Evolutionary conservation across 2,797 vertebrate genomes (phyloP).

Genomic region (Gouania willdenowi): DNA sequence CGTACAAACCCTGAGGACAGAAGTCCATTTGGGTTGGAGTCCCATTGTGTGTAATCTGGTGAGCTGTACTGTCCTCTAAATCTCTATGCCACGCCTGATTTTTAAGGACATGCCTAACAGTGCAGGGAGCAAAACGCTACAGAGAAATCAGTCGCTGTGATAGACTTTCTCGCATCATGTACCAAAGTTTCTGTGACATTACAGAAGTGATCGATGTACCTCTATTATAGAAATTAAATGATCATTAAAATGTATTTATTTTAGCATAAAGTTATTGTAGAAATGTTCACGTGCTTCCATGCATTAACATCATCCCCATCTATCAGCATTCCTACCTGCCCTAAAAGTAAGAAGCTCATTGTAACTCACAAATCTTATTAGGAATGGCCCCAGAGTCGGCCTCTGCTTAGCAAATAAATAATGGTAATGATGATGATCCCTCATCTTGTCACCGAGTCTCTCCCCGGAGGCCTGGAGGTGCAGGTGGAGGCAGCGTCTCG

Average conservation of each 20-base stretch:
- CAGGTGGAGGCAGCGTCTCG: conserved; percentile 69
- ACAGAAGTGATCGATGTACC: conserved; percentile 30
- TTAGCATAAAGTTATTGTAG: conserved; percentile 15
- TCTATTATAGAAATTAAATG: conserved; percentile 20
- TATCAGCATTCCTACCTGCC: conserved; percentile 19
- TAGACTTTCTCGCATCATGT: conserved; percentile 7
- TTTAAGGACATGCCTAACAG: too few species aligned
- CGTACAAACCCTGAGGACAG: too few species aligned
- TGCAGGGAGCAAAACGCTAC: too few species aligned
- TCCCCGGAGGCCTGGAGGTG: conserved; percentile 64
- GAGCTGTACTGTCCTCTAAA: too few species aligned
- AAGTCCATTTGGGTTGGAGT: too few species aligned
- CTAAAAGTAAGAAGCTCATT: conserved; percentile 63
- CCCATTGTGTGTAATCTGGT: too few species aligned
- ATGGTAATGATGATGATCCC: conserved; percentile 84
- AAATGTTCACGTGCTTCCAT: conserved; percentile 26
- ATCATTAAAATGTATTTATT: conserved; percentile 29
- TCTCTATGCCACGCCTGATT: too few species aligned
- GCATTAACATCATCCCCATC: conserved; percentile 29
- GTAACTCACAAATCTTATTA: conserved; percentile 77
- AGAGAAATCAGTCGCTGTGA: too few species aligned
- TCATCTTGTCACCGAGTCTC: conserved; percentile 76
- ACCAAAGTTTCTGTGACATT: conserved; percentile 2
- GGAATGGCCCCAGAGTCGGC: conserved; percentile 74
- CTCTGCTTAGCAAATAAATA: conserved; percentile 83